Evolutionary conservation across 2,113 vertebrate species (phyloP), one percentile per base, ranked within the genome.

Genomic region (zebrafish (Danio rerio)): DNA sequence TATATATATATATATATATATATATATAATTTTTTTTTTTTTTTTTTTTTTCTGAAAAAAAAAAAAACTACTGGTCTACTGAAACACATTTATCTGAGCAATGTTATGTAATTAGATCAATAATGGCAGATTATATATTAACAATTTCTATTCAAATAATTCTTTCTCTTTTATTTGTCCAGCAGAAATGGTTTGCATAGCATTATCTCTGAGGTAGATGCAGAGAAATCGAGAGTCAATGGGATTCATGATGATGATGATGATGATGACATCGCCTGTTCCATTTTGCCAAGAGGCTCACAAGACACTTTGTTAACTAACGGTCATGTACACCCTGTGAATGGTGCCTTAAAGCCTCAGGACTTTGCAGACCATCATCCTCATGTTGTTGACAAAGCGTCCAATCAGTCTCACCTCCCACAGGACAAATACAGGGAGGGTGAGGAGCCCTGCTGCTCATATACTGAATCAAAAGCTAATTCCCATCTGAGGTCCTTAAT

Each of bases 261-360:
- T 79, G 92, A 31, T 31, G 31, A 83, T 62, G 88, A 79, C 89
- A 89, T 12, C 87, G 78, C 81, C 31, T 49, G 81, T 93, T 90
- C 79, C 91, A 90, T 20, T 92, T 92, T 3, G 91, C 91, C 88
- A 87, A 89, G 90, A 2, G 88, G 87, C 88, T 89, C 92, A 92
- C 89, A 88, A 83, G 88, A 92, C 87, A 78, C 85, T 92, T 88
- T 90, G 66, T 86, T 97, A 90, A 95, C 93, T 85, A 99, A 98
- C 13, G 97, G 96, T 93, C 95, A 95, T 78, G 56, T 88, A 90
- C 94, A 87, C 80, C 90, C 89, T 89, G 90, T 92, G 90, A 95
- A 96, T 85, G 95, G 97, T 98, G 97, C 98, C 98, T 99, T 99
- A 97, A 96, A 95, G 91, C 94, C 89, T 77, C 93, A 93, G 92